Evolutionary conservation across 2,113 vertebrate genomes (phyloP), one percentile per base, ranked within the genome.

Genomic region (Jaculus jaculus): DNA sequence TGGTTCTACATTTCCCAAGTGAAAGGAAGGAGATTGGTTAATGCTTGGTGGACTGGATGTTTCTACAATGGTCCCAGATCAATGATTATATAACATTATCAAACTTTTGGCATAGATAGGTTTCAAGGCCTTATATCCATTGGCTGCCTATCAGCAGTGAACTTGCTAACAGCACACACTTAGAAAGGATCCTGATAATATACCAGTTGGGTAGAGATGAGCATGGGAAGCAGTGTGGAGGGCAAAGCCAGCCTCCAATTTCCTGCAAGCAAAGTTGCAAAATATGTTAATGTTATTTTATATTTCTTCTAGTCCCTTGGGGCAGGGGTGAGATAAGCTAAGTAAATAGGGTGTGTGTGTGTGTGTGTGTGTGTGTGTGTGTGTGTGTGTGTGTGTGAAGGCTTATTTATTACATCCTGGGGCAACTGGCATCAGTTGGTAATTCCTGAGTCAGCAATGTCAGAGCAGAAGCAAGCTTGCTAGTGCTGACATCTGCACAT

Each of bases 361-460:
- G 3, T 66, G 37, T 61, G 30, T 68, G 21, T 77, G 28, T 66
- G 37, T 61, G 30, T 68, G 21, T 77, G 28, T 77, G 34, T n/a
- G 61, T 87, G 34, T 87, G 51, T 61, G n/a, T 17, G 30, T 3
- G 91, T 65, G 71, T 80, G 61, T 15, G 80, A 71, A 77, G 58
- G 60, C 51, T 75, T 54, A 72, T 80, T 89, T 84, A 94, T 84
- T 63, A 78, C 10, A 32, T 32, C 71, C 78, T 20, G 61, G 84
- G 71, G 32, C 17, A n/a, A 54, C 69, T 81, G 82, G 72, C 65
- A 79, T 71, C 54, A 34, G 47, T 28, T 61, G 47, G 66, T 51
- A 83, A 75, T 94, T 95, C 51, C 54, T 79, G 66, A 94, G 69
- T 68, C 69, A 68, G 79, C 63, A 63, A 28, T 69, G 79, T 60